phyloP scores from a whole-genome alignment of 1,140 invertebrate species.

The Xylocopa sonorina region DNA sequence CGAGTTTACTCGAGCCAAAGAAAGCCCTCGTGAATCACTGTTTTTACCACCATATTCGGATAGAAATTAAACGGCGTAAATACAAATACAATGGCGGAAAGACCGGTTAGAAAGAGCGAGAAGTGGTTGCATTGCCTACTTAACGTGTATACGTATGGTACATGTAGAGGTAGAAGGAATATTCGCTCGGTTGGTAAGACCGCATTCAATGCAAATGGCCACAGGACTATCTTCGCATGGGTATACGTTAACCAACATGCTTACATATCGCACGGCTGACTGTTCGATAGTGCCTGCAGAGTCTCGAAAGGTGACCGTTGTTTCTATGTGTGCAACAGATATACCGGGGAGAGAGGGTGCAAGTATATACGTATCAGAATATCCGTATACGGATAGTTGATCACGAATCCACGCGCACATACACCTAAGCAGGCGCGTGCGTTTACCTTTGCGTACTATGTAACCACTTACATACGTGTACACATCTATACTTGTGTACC shows the following conservation, averaged over 20 bases:
- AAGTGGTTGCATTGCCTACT: constrained; percentile 27
- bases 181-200: constrained; percentile 70
- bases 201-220: constrained; percentile 78
- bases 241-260: constrained; percentile 55
- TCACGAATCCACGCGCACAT: constrained; percentile 42
- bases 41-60: constrained; percentile 74
- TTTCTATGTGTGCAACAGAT: neutral
- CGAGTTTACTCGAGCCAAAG: neutral
- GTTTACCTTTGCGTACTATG: neutral
- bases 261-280: constrained; percentile 37
- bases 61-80: constrained; percentile 80
- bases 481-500: too few relatives aligned
- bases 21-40: neutral
- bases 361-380: too few relatives aligned
- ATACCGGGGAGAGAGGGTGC: too few relatives aligned
- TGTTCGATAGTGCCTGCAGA: constrained; percentile 17
- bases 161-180: constrained; percentile 54
- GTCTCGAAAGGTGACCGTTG: constrained; percentile 29
- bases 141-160: too few relatives aligned
- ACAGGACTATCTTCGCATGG: constrained; percentile 46
- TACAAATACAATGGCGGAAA: constrained; percentile 79
- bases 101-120: constrained; percentile 41
- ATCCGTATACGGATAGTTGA: constrained; percentile 60
- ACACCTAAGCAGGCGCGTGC: constrained; percentile 35
- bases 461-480: too few relatives aligned